A percentile compares a stretch with the other conserved stretches of the same genome.
Evolutionary conservation across 2,113 vertebrate species (phyloP).

Genomic region (Bubo scandiacus): DNA sequence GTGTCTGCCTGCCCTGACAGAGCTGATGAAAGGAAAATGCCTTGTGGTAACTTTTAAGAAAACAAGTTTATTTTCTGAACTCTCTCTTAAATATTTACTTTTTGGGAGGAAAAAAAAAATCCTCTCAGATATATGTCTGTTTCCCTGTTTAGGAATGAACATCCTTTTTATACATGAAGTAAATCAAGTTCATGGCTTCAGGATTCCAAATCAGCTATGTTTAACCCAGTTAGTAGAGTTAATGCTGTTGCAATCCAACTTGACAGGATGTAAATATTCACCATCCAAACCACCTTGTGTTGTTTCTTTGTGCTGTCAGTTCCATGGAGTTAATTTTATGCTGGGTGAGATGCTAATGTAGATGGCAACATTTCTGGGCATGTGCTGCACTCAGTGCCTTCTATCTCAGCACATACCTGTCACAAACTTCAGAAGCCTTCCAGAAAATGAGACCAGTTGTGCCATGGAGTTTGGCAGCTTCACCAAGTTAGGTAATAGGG

Average conservation of each 20-base stretch:
- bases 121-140: neutral
- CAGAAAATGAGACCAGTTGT: neutral
- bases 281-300: neutral
- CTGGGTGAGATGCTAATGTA: neutral
- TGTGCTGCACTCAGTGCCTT: neutral
- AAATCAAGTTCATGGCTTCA: conserved; percentile 28
- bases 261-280: conserved; percentile 42
- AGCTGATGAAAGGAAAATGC: neutral
- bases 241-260: neutral
- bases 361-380: neutral
- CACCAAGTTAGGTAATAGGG: neutral
- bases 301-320: conserved; percentile 24
- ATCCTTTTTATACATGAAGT: neutral
- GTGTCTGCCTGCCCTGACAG: neutral
- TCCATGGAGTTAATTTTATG: neutral
- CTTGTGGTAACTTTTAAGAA: neutral
- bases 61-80: neutral
- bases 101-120: neutral
- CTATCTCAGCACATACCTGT: neutral
- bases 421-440: neutral
- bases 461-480: neutral
- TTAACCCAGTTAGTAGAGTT: neutral
- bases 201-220: neutral
- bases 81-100: neutral
- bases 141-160: neutral